Base-by-base conservation (phyloP, 2,113 vertebrate genomes). In the Myiopsitta monachus region DNA sequence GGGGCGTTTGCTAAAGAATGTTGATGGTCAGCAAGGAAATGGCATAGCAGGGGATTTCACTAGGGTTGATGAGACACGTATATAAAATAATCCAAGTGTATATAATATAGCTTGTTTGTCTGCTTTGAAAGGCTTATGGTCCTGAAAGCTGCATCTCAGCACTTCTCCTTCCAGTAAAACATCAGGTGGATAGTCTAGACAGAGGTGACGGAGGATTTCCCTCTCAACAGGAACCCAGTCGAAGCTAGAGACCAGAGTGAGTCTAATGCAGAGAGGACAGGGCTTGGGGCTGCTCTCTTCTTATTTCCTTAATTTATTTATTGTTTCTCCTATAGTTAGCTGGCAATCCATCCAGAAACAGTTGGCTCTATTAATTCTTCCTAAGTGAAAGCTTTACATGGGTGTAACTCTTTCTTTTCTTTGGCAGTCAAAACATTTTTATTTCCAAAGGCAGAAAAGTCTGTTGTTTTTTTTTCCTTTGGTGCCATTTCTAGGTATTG, bases 341-440 rank as follows among this genome's bases (percentile, higher is more conserved):
- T 96, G 92, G 88, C 93, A 88, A 44, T 43, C 43, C 62, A 30
- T 92, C 69, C 88, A 83, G 47, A 95, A 88, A 11, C 88, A 76
- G 76, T 82, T 87, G 83, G 85, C 82, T 92, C 83, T 94, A 87
- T 95, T 96, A 92, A 87, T 94, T 95, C 92, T 96, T 94, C 80
- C 92, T 77, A 80, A 97, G 95, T 93, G 91, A 92, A 94, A 95
- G 79, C 80, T 95, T 94, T 77, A 36, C 67, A 83, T 95, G 95
- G 94, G 94, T 94, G 82, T 97, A 91, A 96, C 93, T 94, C 83
- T 76, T 95, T 92, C 94, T 97, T 92, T 90, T 92, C 57, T 94
- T 95, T 90, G 94, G 95, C 80, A 96, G 94, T 73, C 92, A 96
- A 73, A 97, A 19, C 84, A 73, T 94, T 96, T 95, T 95, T 95